Conservation (phyloP, 2,113 vertebrate species). For the Catharus bicknelli region DNA sequence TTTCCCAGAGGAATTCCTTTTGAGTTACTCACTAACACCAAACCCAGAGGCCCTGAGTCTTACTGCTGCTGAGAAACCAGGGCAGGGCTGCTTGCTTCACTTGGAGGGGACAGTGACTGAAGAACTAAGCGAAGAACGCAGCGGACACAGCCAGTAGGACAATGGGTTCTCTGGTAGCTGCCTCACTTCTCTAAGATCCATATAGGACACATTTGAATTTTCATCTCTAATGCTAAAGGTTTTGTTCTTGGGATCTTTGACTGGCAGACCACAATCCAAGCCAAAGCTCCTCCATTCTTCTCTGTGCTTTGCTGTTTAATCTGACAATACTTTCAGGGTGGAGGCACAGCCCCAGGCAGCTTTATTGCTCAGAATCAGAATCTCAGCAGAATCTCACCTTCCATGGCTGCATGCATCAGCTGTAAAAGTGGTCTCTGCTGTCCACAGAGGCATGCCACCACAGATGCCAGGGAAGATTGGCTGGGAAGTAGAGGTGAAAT, state of each 20-base stretch:
- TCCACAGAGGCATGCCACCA: neutral
- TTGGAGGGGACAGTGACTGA: neutral
- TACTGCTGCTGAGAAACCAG: neutral
- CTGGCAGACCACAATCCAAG: neutral
- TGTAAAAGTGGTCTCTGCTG: rapidly evolving
- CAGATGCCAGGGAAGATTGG: neutral
- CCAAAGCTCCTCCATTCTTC: neutral
- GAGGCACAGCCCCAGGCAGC: neutral
- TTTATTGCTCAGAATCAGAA: neutral
- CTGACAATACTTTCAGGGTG: neutral
- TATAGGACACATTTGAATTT: neutral
- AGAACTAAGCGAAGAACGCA: neutral
- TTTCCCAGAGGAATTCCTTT: neutral
- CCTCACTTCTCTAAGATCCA: neutral
- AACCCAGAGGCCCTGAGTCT: neutral
- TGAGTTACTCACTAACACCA: neutral
- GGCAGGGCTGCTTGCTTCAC: neutral
- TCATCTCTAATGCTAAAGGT: neutral
- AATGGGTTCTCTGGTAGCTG: neutral
- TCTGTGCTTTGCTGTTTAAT: neutral
- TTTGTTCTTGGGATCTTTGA: neutral
- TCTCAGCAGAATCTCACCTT: neutral
- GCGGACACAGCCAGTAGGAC: neutral
- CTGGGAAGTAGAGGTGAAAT: neutral
- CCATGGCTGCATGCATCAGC: neutral